These are phyloP conservation scores for Rhizoglyphus robini DNA, from an alignment of 1,140 invertebrate species.

Conservation along the genomic window DNA sequence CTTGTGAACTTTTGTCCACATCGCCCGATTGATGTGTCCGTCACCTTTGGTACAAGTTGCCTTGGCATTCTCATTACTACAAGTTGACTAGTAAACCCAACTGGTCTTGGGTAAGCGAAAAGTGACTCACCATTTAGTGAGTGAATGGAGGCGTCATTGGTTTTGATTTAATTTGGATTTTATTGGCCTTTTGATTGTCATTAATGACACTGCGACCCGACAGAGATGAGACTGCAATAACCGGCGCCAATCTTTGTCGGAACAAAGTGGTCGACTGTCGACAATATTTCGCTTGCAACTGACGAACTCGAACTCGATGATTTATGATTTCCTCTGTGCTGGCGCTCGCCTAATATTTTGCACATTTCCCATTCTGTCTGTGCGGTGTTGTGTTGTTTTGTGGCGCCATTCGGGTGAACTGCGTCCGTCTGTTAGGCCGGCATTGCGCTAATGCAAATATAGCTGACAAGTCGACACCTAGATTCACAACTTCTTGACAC, in stretches of 20 bases:
- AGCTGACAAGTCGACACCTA: not conserved
- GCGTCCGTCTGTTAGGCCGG: not conserved
- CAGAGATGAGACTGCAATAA: not conserved
- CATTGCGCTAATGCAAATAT: not conserved
- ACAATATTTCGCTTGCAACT: not conserved
- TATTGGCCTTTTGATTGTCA: not conserved
- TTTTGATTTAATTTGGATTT: not conserved
- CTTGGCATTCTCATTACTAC: too few species aligned
- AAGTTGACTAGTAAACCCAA: too few species aligned
- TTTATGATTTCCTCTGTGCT: constrained; percentile 5
- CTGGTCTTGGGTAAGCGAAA: too few species aligned
- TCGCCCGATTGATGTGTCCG: too few species aligned
- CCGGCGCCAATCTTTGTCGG: not conserved
- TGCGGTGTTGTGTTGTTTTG: not conserved
- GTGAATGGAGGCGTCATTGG: not conserved
- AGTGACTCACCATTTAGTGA: too few species aligned
- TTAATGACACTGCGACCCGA: not conserved
- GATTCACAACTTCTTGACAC: not conserved
- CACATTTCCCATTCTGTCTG: not conserved
- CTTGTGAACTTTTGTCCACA: too few species aligned
- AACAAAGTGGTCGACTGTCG: not conserved
- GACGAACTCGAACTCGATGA: not conserved
- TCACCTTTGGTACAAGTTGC: too few species aligned
- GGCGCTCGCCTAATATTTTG: too few species aligned
- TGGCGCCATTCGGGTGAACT: not conserved